Evolutionary conservation across 2,888 invertebrate genomes (phyloP), one percentile per base, ranked within the genome.

Genomic region (Synergus japonicus): DNA sequence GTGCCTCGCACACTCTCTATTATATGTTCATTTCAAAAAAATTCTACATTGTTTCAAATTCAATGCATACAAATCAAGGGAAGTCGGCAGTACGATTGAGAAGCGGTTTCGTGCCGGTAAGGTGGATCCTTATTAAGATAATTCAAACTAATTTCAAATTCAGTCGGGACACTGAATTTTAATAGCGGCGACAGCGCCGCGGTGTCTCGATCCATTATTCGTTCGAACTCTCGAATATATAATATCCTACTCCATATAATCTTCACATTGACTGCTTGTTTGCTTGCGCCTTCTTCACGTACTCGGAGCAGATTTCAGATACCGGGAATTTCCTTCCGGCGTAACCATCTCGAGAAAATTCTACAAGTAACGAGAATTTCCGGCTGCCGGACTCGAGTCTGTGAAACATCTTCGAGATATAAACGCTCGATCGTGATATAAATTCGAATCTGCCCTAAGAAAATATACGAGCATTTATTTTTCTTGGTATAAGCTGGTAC

Each of bases 51-150:
- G 85, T 84, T 87, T 86, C 84, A 84, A 85, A 87, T 87, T 87
- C 84, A 87, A 86, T 86, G 86, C 86, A 87, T 87, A 86, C 84
- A 86, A 87, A 87, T 85, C 82, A 85, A 80, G 85, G 76, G 66
- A 79, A 66, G 76, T 60, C 29, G 29, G 10, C 29, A 63, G 29
- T 12, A 13, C 18, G 63, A 29, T 12, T 63, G 76, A 22, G 66
- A 78, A 76, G 83, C 76, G 15, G 10, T 22, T 13, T 78, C 80
- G 79, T 76, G 79, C 83, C 80, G 80, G 79, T 83, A 84, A 82
- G 83, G 80, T 81, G 85, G 86, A 87, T 87, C 83, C 86, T 87
- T 86, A 87, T 86, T 87, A 86, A 87, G 86, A 87, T 87, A 86
- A 87, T 87, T 85, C 83, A 81, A 82, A 83, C 82, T 86, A 85